A percentile compares a stretch with the other conserved stretches of the same genome.
Evolutionary conservation across 2,797 vertebrate genomes (phyloP).

Genomic region (Clamator glandarius): DNA sequence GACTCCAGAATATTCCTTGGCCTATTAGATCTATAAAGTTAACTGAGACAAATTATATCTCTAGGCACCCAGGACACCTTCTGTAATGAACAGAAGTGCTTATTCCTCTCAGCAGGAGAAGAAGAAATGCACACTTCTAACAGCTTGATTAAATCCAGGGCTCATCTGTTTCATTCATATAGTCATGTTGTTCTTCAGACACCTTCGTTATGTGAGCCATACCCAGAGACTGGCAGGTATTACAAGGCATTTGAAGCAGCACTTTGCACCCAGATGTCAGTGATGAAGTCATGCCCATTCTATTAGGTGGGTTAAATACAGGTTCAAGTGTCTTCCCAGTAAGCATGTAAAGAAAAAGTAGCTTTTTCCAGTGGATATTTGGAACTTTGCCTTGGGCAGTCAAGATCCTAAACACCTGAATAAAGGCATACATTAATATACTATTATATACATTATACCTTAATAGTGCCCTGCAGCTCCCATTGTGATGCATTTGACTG

Average conservation of each 20-base stretch:
- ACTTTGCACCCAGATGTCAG: background rate
- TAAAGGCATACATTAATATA: background rate
- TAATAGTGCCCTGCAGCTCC: background rate
- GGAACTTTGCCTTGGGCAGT: background rate
- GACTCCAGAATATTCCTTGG: background rate
- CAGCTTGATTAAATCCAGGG: background rate
- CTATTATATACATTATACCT: background rate
- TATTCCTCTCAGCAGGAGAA: too few relatives aligned
- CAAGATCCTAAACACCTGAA: background rate
- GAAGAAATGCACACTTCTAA: background rate
- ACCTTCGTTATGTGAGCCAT: background rate
- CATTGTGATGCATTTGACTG: fast-evolving
- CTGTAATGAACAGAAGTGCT: background rate
- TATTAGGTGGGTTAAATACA: background rate
- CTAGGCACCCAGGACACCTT: background rate
- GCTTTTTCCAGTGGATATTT: background rate
- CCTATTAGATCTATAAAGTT: background rate
- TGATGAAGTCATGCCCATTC: background rate
- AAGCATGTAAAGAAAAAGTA: background rate
- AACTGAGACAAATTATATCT: background rate
- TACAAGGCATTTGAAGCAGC: background rate
- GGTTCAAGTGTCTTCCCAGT: background rate
- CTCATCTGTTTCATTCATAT: background rate
- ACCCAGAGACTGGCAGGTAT: background rate
- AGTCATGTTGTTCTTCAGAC: background rate